Evolutionary conservation across 2,888 invertebrate species (phyloP).

Genomic region (Drosophila melanosoma): DNA sequence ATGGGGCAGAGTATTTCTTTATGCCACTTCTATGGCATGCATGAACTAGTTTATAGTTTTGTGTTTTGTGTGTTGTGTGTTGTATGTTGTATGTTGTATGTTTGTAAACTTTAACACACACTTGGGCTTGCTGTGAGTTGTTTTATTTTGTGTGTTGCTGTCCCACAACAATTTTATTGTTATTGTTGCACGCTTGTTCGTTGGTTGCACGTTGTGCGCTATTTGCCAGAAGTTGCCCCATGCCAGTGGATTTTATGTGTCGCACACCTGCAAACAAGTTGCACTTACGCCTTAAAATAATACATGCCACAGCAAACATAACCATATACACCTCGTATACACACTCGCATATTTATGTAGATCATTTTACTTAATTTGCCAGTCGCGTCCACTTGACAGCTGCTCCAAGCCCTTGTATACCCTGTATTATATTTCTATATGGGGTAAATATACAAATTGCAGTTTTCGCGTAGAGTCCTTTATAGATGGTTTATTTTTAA

Average conservation of each 20-base stretch:
- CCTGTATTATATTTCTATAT: neutral
- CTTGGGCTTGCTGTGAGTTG: constrained; percentile 8
- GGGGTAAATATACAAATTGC: neutral
- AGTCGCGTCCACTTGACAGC: constrained; percentile 20
- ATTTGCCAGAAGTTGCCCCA: constrained; percentile 28
- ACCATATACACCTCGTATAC: constrained; percentile 10
- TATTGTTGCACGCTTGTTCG: constrained; percentile 9
- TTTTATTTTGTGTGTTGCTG: constrained; percentile 17
- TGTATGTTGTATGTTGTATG: neutral
- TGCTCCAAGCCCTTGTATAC: constrained; percentile 6
- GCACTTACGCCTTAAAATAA: constrained; percentile 42
- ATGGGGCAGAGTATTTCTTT: constrained; percentile 8
- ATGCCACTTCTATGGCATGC: constrained; percentile 9
- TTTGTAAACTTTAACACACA: constrained; percentile 5
- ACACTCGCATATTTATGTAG: constrained; percentile 17
- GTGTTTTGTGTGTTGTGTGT: neutral
- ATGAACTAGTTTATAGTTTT: neutral
- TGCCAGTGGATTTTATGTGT: constrained; percentile 43
- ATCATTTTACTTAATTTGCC: constrained; percentile 23
- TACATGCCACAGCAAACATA: constrained; percentile 27
- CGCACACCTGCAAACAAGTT: constrained; percentile 30
- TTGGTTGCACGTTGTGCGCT: constrained; percentile 16
- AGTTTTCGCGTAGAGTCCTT: neutral
- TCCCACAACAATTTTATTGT: constrained; percentile 8
- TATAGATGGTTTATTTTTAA: neutral